Evolutionary conservation across 2,888 invertebrate genomes (phyloP).

Genomic region (Scaptomyza reducta): DNA sequence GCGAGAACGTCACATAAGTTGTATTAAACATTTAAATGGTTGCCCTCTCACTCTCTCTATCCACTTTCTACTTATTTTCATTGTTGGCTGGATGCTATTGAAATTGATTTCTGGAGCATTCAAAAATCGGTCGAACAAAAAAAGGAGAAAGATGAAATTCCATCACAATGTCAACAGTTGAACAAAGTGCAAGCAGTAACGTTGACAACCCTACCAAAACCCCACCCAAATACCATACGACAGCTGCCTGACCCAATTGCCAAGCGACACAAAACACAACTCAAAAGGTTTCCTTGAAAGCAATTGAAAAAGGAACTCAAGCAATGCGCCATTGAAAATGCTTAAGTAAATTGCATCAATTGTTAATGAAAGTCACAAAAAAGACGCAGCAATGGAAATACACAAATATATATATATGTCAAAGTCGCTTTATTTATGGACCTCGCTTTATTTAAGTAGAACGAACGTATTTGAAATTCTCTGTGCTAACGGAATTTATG

Average conservation of each 20-base stretch:
- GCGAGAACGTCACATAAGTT: constrained; percentile 11
- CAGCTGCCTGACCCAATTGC: constrained; percentile 37
- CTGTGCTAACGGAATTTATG: neutral
- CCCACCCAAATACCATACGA: neutral
- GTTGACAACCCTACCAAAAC: neutral
- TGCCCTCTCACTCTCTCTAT: neutral
- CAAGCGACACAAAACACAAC: constrained; percentile 26
- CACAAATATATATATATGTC: constrained; percentile 9
- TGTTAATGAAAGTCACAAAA: constrained; percentile 5
- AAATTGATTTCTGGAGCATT: constrained; percentile 52
- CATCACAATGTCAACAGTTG: constrained; percentile 39
- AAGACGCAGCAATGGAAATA: neutral
- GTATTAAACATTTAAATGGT: constrained; percentile 48
- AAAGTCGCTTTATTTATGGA: constrained; percentile 7
- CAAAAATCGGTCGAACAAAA: constrained; percentile 34
- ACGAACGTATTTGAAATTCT: constrained; percentile 1
- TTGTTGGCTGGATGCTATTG: constrained; percentile 27
- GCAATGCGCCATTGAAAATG: constrained; percentile 15
- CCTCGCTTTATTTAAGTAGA: constrained; percentile 1
- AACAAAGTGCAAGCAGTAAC: constrained; percentile 8
- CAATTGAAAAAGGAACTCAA: constrained; percentile 15
- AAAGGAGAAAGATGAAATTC: constrained; percentile 30
- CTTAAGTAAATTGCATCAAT: constrained; percentile 32
- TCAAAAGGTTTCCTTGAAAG: constrained; percentile 12
- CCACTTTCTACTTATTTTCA: constrained; percentile 15